Percentiles rank a stretch among this genome's conserved stretches.
Evolutionary conservation across 2,888 invertebrate genomes (phyloP).

Genomic region (Trichogramma dendrolimi): DNA sequence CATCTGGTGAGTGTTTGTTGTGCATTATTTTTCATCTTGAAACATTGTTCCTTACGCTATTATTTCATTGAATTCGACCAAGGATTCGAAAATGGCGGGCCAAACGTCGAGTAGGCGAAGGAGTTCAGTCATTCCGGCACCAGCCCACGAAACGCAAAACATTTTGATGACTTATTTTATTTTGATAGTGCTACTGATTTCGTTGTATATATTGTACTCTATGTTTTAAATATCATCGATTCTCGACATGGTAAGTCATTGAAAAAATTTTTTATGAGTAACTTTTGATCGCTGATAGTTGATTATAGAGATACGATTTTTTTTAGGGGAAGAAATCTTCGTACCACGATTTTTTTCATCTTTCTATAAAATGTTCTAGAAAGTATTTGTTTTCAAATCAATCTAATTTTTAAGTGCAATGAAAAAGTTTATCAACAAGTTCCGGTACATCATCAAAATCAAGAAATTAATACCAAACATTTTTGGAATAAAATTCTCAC

Average conservation of each 20-base stretch:
- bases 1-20: neutral
- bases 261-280: no score
- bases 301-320: no score
- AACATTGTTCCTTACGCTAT: neutral
- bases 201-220: slow-evolving; percentile 67
- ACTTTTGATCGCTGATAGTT: no score
- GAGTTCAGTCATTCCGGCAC: slow-evolving; percentile 36
- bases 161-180: slow-evolving; percentile 69
- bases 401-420: neutral
- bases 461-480: no score
- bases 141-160: slow-evolving; percentile 59
- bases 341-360: no score
- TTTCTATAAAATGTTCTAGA: no score
- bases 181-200: slow-evolving; percentile 62
- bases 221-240: slow-evolving; percentile 46
- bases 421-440: neutral
- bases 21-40: neutral
- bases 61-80: neutral
- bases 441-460: no score
- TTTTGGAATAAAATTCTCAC: no score
- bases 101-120: slow-evolving; percentile 22
- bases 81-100: slow-evolving; percentile 1
- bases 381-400: neutral
- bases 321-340: no score
- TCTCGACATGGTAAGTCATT: slow-evolving; percentile 36